Evolutionary conservation across 2,888 invertebrate species (phyloP), one percentile per base, ranked within the genome.

Genomic region (Scaeva pyrastri): DNA sequence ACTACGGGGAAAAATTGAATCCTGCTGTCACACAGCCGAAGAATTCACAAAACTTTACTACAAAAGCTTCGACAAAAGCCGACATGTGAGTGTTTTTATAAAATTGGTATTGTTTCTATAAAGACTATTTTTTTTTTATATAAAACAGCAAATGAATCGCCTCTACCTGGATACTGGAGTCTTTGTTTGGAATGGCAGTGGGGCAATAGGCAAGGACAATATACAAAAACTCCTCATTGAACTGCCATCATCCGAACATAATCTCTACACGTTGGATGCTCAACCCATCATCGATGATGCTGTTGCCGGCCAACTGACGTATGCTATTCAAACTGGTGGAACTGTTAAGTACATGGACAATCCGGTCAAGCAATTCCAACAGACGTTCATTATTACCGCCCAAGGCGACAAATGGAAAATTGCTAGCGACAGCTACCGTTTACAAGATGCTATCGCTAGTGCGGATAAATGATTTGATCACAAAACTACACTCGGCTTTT

Each of bases 151-250:
- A 90, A 95, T 98, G 91, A 94, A 95, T 0, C 96, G 96, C 90
- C 93, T 98, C 55, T 98, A 98, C 90, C 93, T 97, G 89, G 97
- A 97, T 58, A 95, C 95, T 26, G 97, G 96, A 7, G 93, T 96
- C n/a, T 93, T 98, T 70, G 95, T 97, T 56, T 99, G 98, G 98
- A 98, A 98, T 93, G 98, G 98, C 36, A 97, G 97, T 92, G 96
- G 96, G 7, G 94, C 96, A 0, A 95, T 94, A 72, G 97, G 97
- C 7, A 96, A 95, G 89, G 96, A 96, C 43, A 95, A 95, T 85
- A 97, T 99, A 76, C 96, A 97, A 90, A 97, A 97, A 90, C 98
- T 97, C 90, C 95, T 97, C 88, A 95, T 96, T 91, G 96, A 96
- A 88, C 93, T 98, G 76, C 98, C 98, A 2, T 92, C 95, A 0